Conservation (phyloP, 1,140 invertebrate genomes). For the Heterodera schachtii region DNA sequence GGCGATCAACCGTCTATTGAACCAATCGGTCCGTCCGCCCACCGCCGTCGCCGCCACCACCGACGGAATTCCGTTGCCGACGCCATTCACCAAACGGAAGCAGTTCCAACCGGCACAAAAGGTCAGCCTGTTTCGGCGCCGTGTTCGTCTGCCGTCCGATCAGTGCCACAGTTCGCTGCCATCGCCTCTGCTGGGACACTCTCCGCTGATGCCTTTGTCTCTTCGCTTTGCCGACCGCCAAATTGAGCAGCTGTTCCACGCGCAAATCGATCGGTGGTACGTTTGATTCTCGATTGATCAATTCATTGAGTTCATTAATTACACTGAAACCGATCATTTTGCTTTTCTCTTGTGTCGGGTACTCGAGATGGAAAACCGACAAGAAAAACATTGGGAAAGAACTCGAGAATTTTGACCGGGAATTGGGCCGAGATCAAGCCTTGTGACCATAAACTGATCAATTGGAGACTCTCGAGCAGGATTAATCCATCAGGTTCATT, state of each 20-base stretch:
- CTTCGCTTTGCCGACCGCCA: slow-evolving; percentile 42
- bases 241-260: slow-evolving; percentile 51
- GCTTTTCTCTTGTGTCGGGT: no score
- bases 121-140: neutral
- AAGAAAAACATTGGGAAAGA: no score
- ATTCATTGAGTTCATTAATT: neutral
- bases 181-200: slow-evolving; percentile 5
- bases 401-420: no score
- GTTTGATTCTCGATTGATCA: neutral
- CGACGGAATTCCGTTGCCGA: slow-evolving; percentile 5
- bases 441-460: no score
- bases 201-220: slow-evolving; percentile 38
- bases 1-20: slow-evolving; percentile 8
- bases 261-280: slow-evolving; percentile 60
- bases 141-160: neutral
- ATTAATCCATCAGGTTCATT: slow-evolving; percentile 46
- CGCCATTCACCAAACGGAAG: slow-evolving; percentile 16
- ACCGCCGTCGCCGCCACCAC: slow-evolving; percentile 7
- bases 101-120: neutral
- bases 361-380: no score
- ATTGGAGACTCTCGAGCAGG: no score
- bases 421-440: no score
- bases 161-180: slow-evolving; percentile 9
- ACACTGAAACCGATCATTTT: no score
- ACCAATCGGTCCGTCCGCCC: neutral